Conservation (phyloP, 2,888 invertebrate genomes). For the Pandemis corylana region DNA sequence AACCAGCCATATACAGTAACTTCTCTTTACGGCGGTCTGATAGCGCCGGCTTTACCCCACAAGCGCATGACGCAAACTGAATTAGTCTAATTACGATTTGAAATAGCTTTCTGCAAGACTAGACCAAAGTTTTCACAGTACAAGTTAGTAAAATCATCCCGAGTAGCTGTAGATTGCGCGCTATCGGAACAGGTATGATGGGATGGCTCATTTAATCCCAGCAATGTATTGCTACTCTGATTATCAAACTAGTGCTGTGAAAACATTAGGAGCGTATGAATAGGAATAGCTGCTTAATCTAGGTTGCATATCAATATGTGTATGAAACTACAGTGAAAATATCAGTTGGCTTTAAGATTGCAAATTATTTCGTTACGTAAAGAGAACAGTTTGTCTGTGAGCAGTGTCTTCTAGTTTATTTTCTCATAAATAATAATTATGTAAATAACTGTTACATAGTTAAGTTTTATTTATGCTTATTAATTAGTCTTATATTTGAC, state of each 20-base stretch:
- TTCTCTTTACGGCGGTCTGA: conserved; percentile 20
- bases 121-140: conserved; percentile 10
- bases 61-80: conserved; percentile 31
- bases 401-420: conserved; percentile 1
- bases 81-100: conserved; percentile 38
- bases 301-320: background rate
- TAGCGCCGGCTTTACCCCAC: conserved; percentile 22
- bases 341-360: background rate
- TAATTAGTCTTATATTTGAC: background rate
- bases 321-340: background rate
- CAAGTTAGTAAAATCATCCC: background rate
- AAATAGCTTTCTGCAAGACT: conserved; percentile 34
- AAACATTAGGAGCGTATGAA: background rate
- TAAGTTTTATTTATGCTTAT: background rate
- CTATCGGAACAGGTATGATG: background rate
- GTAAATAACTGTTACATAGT: background rate
- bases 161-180: background rate
- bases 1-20: conserved; percentile 32
- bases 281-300: conserved; percentile 15
- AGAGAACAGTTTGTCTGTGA: background rate
- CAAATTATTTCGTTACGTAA: conserved; percentile 4
- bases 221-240: background rate
- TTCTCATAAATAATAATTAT: conserved; percentile 4
- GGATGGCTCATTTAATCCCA: background rate
- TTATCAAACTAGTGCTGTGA: background rate